Evolutionary conservation across 23 tunicate genomes (phyloP).

Genomic region (Aplidium turbinatum): DNA sequence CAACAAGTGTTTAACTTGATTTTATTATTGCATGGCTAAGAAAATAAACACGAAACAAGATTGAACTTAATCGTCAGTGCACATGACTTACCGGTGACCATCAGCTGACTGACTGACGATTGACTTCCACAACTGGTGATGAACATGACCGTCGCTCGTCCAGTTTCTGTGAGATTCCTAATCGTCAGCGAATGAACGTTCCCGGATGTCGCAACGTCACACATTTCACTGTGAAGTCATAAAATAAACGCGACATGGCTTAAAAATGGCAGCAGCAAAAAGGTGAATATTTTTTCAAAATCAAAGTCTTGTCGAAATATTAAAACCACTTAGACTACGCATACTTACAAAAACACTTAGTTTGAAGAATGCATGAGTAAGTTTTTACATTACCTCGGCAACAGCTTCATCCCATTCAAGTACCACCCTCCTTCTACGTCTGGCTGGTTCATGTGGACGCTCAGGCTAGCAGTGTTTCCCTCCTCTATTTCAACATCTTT

Average conservation of each 20-base stretch:
- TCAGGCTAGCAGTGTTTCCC: constrained; percentile 46
- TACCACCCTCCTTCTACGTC: constrained; percentile 41
- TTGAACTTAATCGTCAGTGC: too few species aligned
- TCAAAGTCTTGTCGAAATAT: background rate
- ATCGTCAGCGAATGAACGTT: constrained; percentile 36
- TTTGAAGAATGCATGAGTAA: background rate
- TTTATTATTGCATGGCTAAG: too few species aligned
- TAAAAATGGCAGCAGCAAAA: too few species aligned
- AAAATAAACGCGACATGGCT: too few species aligned
- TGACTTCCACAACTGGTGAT: constrained; percentile 3
- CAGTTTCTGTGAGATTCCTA: constrained; percentile 43
- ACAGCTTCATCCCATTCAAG: constrained; percentile 51
- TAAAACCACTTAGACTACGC: background rate
- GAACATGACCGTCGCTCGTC: constrained; percentile 51
- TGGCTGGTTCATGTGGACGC: constrained; percentile 35
- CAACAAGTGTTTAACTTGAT: too few species aligned
- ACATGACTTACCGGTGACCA: constrained; percentile 51
- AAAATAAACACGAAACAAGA: too few species aligned
- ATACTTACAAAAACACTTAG: background rate
- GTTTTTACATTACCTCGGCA: constrained; percentile 18
- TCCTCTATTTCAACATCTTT: constrained; percentile 42
- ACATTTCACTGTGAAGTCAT: constrained; percentile 30
- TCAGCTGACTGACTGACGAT: constrained; percentile 31
- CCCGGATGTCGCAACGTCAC: constrained; percentile 44
- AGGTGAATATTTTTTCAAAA: background rate